Conservation (phyloP, 2,888 invertebrate species). For the Megaustenia siamemsis region DNA sequence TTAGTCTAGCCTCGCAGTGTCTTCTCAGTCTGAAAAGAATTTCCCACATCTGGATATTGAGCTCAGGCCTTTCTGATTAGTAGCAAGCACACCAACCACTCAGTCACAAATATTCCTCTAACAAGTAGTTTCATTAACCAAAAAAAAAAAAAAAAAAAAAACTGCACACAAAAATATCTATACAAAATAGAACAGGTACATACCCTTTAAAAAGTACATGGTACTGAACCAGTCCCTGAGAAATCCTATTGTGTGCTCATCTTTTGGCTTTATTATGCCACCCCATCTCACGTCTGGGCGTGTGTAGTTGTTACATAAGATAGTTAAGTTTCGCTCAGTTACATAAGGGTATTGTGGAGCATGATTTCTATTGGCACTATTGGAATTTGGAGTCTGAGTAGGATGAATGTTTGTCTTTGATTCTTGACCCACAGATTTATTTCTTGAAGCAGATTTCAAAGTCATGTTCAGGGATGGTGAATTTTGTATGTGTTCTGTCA, state of each 20-base stretch:
- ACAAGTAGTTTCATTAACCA: too few species aligned
- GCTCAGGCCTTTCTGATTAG: too few species aligned
- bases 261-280: not conserved
- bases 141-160: not conserved
- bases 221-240: constrained; percentile 77
- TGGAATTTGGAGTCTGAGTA: too few species aligned
- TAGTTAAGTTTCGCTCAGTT: constrained; percentile 56
- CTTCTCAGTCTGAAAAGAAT: too few species aligned
- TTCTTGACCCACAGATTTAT: too few species aligned
- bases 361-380: too few species aligned
- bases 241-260: constrained; percentile 69
- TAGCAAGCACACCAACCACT: too few species aligned
- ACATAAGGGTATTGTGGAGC: constrained; percentile 26
- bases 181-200: constrained; percentile 52
- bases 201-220: constrained; percentile 76
- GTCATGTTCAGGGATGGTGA: constrained; percentile 7
- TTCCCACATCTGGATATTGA: too few species aligned
- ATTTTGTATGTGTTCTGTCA: not conserved
- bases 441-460: not conserved
- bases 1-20: too few species aligned
- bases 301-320: constrained; percentile 61
- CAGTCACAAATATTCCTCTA: too few species aligned
- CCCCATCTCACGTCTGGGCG: constrained; percentile 34
- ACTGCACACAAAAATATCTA: not conserved
- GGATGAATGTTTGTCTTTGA: too few species aligned